Evolutionary conservation across 2,113 vertebrate genomes (phyloP), one percentile per base, ranked within the genome.

Genomic region (Prochilodus magdalenae): DNA sequence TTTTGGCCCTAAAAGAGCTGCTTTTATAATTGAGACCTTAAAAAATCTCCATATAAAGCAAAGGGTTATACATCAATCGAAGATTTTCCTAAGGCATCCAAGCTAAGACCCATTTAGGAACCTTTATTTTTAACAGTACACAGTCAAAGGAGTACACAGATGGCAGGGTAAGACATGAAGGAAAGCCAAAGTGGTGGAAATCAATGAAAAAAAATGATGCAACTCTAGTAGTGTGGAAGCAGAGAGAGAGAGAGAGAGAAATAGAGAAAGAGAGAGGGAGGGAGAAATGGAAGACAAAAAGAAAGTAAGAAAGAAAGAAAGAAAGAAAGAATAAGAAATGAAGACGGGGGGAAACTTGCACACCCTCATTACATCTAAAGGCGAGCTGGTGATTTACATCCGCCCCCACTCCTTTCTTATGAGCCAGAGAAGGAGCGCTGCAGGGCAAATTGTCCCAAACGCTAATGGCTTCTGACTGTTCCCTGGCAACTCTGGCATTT

Each of bases 401-500:
- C 87, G 89, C 91, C 93, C 89, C 91, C 88, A 93, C 92, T 87
- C 90, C 92, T 95, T 96, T 95, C 94, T 95, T 95, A 95, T 92
- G 92, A 95, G 95, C 95, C 93, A 95, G 96, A 93, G 94, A 98
- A 93, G 93, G 90, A 97, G 93, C 93, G 97, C 98, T 97, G 95
- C 95, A 96, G 98, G 98, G 97, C 97, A 98, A 98, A 98, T 96
- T 97, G 96, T 97, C 96, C 95, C 96, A 96, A 98, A 96, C 97
- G 95, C 96, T 99, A 99, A 99, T 99, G 97, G 96, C 95, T 99
- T 98, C 95, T 99, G 98, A 99, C 98, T 98, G 97, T 97, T 99
- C 96, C 97, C 95, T 98, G 97, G 97, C 98, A 99, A 98, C 97
- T 96, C 95, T 89, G 94, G 95, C 96, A 96, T 96, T 97, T 96